Base-by-base conservation (phyloP, 2,113 vertebrate species). In the Rafetus swinhoei region DNA sequence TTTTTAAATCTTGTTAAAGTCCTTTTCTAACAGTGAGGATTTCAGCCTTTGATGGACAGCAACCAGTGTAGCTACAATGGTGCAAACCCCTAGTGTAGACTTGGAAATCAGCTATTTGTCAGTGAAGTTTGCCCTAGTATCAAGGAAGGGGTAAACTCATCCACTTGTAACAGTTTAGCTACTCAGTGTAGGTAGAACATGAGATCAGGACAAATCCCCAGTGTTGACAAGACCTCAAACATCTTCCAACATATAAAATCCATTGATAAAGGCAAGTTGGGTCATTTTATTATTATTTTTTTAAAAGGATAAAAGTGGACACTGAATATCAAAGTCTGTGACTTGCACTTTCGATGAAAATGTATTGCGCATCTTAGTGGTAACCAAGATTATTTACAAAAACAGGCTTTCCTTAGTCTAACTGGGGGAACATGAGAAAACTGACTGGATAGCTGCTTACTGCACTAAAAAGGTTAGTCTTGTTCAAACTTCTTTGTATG, bases 191-290 rank as follows among this genome's bases (percentile, higher is more conserved):
- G 65, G n/a, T 35, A 24, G 22, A 1, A 11, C 52, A 4, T 2
- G 11, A 3, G 7, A 12, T 72, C 25, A 2, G 24, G 60, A 32
- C 9, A 50, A 72, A 88, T 25, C 59, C 2, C 1, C 13, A 39
- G 32, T 0, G 0, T 25, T 27, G 27, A 3, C 0, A 15, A 62
- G 45, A 79, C 50, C 25, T 52, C 45, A 50, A 53, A 25, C 76
- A 29, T 22, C 45, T 53, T 53, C 1, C 9, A 8, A 29, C 1
- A 25, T 55, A 56, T 5, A 56, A 56, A 85, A 56, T 7, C 53
- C 53, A 21, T 27, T 54, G 6, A 39, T 0, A 27, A 21, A 55
- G 24, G 27, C 7, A 11, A 18, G 5, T 27, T 18, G 82, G 32
- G 32, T 54, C 3, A 0, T 54, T 76, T 52, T n/a, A n/a, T n/a